Evolutionary conservation across 2,888 invertebrate species (phyloP).

Genomic region (Timandra comae): DNA sequence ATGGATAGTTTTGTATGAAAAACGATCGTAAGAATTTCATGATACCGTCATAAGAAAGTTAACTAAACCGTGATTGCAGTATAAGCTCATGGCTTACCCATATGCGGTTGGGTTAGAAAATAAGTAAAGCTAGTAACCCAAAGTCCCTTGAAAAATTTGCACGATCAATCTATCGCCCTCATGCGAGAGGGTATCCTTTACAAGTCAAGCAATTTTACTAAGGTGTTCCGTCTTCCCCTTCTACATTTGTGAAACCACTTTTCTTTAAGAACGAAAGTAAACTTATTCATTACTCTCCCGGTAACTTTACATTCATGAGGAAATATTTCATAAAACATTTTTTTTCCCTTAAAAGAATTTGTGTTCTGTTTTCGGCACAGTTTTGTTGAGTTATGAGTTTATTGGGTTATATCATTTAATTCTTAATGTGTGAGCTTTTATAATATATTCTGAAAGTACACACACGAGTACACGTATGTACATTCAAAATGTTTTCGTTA

Average conservation of each 20-base stretch:
- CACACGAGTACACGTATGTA: too few relatives aligned
- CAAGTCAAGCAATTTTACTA: conserved; percentile 43
- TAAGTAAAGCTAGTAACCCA: conserved; percentile 31
- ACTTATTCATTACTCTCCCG: conserved; percentile 37
- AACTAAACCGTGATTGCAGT: conserved; percentile 11
- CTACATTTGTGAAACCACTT: conserved; percentile 30
- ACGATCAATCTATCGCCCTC: conserved; percentile 40
- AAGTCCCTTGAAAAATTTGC: conserved; percentile 40
- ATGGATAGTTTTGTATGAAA: too few relatives aligned
- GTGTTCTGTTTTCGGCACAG: conserved; percentile 3
- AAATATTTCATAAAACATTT: conserved; percentile 11
- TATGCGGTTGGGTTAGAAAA: conserved; percentile 32
- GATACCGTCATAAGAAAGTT: not conserved
- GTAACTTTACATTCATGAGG: conserved; percentile 15
- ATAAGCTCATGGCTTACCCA: conserved; percentile 12
- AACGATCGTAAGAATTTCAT: too few relatives aligned
- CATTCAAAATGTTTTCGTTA: too few relatives aligned
- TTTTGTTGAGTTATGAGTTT: not conserved
- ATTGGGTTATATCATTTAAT: not conserved
- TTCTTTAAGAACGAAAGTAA: conserved; percentile 32
- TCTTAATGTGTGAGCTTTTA: too few relatives aligned
- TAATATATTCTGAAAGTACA: too few relatives aligned
- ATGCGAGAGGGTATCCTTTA: conserved; percentile 39
- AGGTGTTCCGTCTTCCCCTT: conserved; percentile 37
- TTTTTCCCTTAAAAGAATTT: conserved; percentile 7